Conservation (phyloP, 2,888 invertebrate species). For the Agrochola lota region DNA sequence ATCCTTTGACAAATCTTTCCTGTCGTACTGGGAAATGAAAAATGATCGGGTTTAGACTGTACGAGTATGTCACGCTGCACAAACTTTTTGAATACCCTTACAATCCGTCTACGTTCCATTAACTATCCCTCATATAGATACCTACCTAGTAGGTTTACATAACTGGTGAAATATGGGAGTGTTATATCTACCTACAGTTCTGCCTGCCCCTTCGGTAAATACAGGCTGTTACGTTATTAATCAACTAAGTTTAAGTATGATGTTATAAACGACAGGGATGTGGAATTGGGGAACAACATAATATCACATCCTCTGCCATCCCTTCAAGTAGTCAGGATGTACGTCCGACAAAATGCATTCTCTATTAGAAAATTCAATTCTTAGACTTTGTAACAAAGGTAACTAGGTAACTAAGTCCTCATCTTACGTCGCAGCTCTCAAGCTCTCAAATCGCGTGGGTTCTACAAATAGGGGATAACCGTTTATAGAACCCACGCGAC, state of each 20-base stretch:
- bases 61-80: background rate
- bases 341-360: no score
- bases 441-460: slow-evolving; percentile 11
- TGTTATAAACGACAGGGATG: background rate
- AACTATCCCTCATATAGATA: background rate
- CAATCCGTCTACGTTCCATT: background rate
- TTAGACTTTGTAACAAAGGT: background rate
- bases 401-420: background rate
- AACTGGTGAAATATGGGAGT: background rate
- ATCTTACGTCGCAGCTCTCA: background rate
- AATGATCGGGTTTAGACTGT: slow-evolving; percentile 26
- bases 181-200: background rate
- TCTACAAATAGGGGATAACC: slow-evolving; percentile 19
- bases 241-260: background rate
- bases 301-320: background rate
- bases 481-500: no score
- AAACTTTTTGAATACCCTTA: slow-evolving; percentile 18
- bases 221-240: no score
- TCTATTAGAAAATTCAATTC: background rate
- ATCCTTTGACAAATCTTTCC: slow-evolving; percentile 36
- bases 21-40: slow-evolving; percentile 43
- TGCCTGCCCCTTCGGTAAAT: background rate
- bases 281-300: background rate
- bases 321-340: background rate
- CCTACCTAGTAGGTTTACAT: background rate